Evolutionary conservation across 2,797 vertebrate genomes (phyloP).

Genomic region (Rhinogobio ventralis): DNA sequence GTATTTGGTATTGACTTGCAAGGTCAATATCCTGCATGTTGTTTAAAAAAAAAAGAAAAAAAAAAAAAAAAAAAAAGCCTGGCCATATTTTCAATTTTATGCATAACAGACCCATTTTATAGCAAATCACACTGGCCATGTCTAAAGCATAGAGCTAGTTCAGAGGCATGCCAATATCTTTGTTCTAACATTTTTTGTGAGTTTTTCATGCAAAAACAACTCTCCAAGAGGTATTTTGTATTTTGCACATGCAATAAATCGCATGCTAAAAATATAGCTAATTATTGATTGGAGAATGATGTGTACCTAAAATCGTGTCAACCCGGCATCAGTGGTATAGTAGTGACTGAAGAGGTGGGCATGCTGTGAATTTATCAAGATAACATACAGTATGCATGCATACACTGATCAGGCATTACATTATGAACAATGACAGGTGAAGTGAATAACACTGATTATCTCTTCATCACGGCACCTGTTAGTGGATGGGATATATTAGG

Average conservation of each 20-base stretch:
- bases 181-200: conserved; percentile 11
- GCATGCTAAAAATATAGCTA: background rate
- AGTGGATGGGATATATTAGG: too few relatives aligned
- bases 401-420: too few relatives aligned
- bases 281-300: background rate
- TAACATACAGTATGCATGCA: background rate
- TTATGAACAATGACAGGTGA: too few relatives aligned
- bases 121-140: background rate
- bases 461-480: too few relatives aligned
- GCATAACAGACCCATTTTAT: background rate
- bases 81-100: background rate
- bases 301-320: background rate
- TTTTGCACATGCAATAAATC: background rate
- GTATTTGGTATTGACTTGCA: conserved; percentile 57
- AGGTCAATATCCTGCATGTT: conserved; percentile 41
- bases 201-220: background rate
- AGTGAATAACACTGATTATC: too few relatives aligned
- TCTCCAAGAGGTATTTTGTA: background rate
- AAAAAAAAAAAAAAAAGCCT: background rate
- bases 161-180: background rate
- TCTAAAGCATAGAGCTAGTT: background rate
- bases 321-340: background rate
- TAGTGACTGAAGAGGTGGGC: background rate
- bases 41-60: conserved; percentile 17
- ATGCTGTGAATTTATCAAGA: background rate